Evolutionary conservation across 1,140 invertebrate species (phyloP).

Genomic region (Drosophila novamexicana): DNA sequence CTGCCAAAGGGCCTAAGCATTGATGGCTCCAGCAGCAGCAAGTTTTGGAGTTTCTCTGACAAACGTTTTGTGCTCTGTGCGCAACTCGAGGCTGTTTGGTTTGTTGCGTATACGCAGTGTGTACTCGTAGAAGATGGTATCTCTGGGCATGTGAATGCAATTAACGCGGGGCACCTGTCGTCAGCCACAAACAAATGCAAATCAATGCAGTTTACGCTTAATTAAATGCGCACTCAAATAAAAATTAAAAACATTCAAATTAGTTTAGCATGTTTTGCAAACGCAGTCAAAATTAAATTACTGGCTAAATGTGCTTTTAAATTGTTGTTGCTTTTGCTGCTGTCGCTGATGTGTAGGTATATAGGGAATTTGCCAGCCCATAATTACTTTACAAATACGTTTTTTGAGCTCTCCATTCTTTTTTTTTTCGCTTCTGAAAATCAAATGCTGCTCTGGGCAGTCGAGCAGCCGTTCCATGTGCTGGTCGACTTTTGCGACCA

Average conservation of each 20-base stretch:
- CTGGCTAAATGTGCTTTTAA: conserved; percentile 62
- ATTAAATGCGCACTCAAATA: conserved; percentile 16
- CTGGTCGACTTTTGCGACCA: neutral
- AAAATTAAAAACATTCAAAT: neutral
- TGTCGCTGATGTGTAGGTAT: conserved; percentile 9
- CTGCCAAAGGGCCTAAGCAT: too few relatives aligned
- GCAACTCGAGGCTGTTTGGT: conserved; percentile 52
- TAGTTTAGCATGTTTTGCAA: too few relatives aligned
- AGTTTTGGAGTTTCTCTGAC: neutral
- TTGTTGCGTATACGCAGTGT: conserved; percentile 26
- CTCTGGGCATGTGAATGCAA: neutral
- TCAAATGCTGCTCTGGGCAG: conserved; percentile 42
- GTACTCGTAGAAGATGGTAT: neutral
- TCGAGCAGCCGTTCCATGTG: conserved; percentile 17
- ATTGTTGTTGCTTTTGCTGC: conserved; percentile 46
- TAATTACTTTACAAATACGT: conserved; percentile 40
- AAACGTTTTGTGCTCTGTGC: conserved; percentile 18
- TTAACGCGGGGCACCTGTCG: conserved; percentile 43
- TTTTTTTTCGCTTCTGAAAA: conserved; percentile 60
- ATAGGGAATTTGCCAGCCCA: neutral
- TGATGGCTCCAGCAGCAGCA: neutral
- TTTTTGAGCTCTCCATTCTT: conserved; percentile 32
- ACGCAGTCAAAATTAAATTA: conserved; percentile 48
- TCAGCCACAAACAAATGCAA: neutral
- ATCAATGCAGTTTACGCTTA: conserved; percentile 48